phyloP scores from a whole-genome alignment of 2,113 vertebrate species.

The human (Homo sapiens) region GRCh38 chr6:64564001-64564500 shows the following conservation, averaged over 20 bases:
- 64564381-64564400: too few relatives aligned
- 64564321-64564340: too few relatives aligned
- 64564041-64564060: not conserved
- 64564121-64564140: not conserved
- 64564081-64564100: not conserved
- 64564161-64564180: not conserved
- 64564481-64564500: too few relatives aligned
- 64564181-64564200: not conserved
- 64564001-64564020: not conserved
- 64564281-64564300: too few relatives aligned
- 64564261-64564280: not conserved
- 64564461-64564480: too few relatives aligned
- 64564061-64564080: not conserved
- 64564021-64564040: not conserved
- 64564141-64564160: not conserved
- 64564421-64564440: rapidly evolving
- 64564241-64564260: not conserved
- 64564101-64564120: too few relatives aligned
- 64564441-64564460: too few relatives aligned
- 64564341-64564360: too few relatives aligned
- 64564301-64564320: too few relatives aligned
- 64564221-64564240: not conserved
- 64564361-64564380: too few relatives aligned
- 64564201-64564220: not conserved
- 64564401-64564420: too few relatives aligned